Evolutionary conservation across 2,888 invertebrate genomes (phyloP), one percentile per base, ranked within the genome.

Genomic region (Lissocephala sabroskyi): DNA sequence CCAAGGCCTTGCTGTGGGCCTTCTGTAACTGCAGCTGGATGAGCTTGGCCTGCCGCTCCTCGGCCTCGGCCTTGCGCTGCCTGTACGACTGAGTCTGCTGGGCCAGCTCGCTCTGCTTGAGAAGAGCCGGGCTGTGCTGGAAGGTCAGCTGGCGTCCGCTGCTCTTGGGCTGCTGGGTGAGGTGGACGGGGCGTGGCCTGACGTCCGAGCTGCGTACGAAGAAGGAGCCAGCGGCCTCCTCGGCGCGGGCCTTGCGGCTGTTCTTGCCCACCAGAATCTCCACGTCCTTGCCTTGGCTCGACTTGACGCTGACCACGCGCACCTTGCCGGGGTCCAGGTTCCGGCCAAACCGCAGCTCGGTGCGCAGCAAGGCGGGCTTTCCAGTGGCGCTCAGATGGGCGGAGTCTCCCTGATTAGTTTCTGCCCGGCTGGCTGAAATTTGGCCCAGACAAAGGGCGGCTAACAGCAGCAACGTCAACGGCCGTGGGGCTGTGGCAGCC

Each of bases 281-380:
- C 0, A 94, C 92, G 17, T 92, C 85, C 51, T 89, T 90, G 1
- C 94, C 94, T 16, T 90, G 88, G 75, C 89, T 90, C 0, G 93
- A 92, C 68, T 90, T 88, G 0, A 94, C 92, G 73, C 90, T 91
- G 33, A 94, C 84, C 28, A 93, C 92, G 78, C 92, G 91, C 39
- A 91, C 92, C 57, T 91, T 82, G 17, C 90, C 90, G 1, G 93
- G 93, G 80, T 92, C 89, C 11, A 94, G 86, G 79, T 92, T 92
- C 54, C 93, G 87, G 1, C 92, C 90, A 14, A 93, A 92, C 80
- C 92, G 91, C 35, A 93, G 85, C 80, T 92, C 91, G 1, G 93
- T 92, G 51, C 92, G 86, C 16, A 92, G 88, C 35, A 91, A 86
- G 46, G 90, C 86, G 3, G 91, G 89, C 28, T 76, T 74, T 2